Evolutionary conservation across 2,888 invertebrate species (phyloP), one percentile per base, ranked within the genome.

Genomic region (Spialia ferax): DNA sequence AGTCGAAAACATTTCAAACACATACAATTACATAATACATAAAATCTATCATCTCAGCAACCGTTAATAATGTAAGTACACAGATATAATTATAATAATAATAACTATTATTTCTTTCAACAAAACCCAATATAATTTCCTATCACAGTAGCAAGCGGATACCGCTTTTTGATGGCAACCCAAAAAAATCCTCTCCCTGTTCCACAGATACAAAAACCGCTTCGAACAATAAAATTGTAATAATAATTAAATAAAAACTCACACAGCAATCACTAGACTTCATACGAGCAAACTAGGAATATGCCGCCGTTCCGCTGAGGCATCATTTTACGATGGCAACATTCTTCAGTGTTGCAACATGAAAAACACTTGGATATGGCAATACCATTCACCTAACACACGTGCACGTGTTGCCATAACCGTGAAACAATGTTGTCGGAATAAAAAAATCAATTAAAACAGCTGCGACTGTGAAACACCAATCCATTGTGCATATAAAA

Each of bases 61-160:
- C 66, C 18, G 42, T 59, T 60, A 66, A 66, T 60, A 60, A 29
- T 65, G 59, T 66, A 66, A 66, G 66, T 66, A 66, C 66, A 66
- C 60, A 60, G 60, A 60, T 66, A 65, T 22, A 57, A 57, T 57
- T n/a, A n/a, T n/a, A n/a, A n/a, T n/a, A n/a, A 35, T 3, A 13
- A 59, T 35, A 66, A n/a, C n/a, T n/a, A 66, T 52, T 54, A 59
- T 54, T 66, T 54, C 35, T 38, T 52, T 45, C 45, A 66, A 66
- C 57, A 60, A 54, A 66, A 65, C 54, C 60, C 42, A 66, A 52
- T 18, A 59, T 38, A 38, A 42, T 38, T 23, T 65, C 66, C 66
- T 66, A 66, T 66, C 66, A 66, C 66, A 66, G 66, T 66, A 54
- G 60, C 66, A 54, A 60, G 57, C 57, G 64, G 23, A 38, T 13